Percentiles rank a stretch among this genome's conserved stretches.
Conservation (phyloP, 2,797 vertebrate species). For the Ibycter americanus region DNA sequence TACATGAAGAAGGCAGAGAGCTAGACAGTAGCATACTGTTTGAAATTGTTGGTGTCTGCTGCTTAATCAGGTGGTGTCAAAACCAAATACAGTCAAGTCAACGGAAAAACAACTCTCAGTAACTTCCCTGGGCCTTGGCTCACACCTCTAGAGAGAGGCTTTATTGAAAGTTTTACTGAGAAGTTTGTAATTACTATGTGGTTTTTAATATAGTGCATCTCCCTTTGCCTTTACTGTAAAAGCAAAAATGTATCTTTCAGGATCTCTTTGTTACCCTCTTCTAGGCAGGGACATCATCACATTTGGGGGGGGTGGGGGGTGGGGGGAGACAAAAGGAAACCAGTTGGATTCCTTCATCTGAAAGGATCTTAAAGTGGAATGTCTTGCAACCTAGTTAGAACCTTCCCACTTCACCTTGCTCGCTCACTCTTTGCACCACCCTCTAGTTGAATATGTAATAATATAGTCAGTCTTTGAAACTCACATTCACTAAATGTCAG, state of each 20-base stretch:
- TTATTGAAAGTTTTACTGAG: background rate
- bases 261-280: background rate
- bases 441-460: background rate
- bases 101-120: background rate
- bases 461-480: background rate
- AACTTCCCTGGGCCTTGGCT: background rate
- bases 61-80: slow-evolving; percentile 34
- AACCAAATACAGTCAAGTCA: background rate
- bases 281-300: background rate
- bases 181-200: background rate
- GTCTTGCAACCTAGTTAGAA: background rate
- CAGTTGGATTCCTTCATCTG: background rate
- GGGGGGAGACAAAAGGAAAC: background rate
- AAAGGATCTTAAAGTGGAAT: background rate
- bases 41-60: slow-evolving; percentile 21
- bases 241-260: background rate
- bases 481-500: background rate
- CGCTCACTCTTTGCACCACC: background rate
- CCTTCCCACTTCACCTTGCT: background rate
- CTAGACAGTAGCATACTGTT: slow-evolving; percentile 17
- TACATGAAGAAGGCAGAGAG: background rate
- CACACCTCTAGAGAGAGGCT: background rate
- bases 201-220: background rate
- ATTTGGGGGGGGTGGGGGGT: rapidly evolving
- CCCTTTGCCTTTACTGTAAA: background rate